Evolutionary conservation across 2,888 invertebrate genomes (phyloP).

Genomic region (Pseudococcus viburni): DNA sequence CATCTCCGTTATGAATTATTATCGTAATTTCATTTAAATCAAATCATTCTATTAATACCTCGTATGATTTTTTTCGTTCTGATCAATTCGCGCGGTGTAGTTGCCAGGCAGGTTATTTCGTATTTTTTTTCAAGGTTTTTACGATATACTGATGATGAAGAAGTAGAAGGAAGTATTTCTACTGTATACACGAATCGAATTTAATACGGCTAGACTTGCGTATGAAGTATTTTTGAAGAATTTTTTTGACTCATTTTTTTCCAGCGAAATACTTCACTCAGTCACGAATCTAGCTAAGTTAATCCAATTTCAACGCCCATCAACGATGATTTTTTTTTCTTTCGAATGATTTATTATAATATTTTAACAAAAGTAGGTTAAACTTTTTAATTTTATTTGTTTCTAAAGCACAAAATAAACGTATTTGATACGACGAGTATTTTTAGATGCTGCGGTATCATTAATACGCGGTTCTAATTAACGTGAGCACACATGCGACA

Average conservation of each 20-base stretch:
- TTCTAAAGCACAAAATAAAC: not conserved
- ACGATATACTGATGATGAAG: not conserved
- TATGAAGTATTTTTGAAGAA: not conserved
- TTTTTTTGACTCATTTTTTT: not conserved
- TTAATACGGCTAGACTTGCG: not conserved
- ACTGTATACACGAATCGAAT: not conserved
- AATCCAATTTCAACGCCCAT: not conserved
- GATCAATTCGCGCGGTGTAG: not conserved
- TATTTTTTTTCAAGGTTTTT: conserved; percentile 21
- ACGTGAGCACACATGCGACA: not conserved
- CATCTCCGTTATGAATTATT: not conserved
- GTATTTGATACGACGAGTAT: not conserved
- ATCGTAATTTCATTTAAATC: not conserved
- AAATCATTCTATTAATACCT: not conserved
- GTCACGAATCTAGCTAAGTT: too few species aligned
- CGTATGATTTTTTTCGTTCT: not conserved
- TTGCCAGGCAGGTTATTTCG: conserved; percentile 9
- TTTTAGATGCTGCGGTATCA: not conserved
- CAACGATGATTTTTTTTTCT: not conserved
- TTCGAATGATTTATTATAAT: not conserved
- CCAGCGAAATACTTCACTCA: not conserved
- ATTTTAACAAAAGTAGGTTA: conserved; percentile 1
- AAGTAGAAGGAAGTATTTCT: not conserved
- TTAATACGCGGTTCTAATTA: not conserved
- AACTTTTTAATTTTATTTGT: not conserved